These are phyloP conservation scores for Andrena dorsata DNA, from an alignment of 2,888 invertebrate genomes.

Conservation along the genomic window DNA sequence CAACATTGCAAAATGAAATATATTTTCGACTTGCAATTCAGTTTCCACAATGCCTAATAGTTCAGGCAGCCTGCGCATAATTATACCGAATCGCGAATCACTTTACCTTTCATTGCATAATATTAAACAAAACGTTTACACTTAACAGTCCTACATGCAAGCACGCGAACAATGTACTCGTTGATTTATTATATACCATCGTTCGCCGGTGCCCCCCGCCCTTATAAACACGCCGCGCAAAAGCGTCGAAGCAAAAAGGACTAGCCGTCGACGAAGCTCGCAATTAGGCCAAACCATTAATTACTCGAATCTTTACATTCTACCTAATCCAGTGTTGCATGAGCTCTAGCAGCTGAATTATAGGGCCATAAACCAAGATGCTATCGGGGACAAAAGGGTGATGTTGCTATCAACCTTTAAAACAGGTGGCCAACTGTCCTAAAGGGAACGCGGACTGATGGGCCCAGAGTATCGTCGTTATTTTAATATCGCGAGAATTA, in stretches of 20 bases:
- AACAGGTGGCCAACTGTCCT: slow-evolving; percentile 29
- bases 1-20: too few species aligned
- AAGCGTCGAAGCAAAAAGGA: slow-evolving; percentile 1
- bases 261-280: slow-evolving; percentile 14
- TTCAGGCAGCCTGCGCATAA: too few species aligned
- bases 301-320: slow-evolving; percentile 55
- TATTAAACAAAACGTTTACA: too few species aligned
- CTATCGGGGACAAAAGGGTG: slow-evolving; percentile 42
- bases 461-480: slow-evolving; percentile 23
- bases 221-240: not conserved
- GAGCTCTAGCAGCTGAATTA: slow-evolving; percentile 47
- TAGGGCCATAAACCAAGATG: slow-evolving; percentile 60
- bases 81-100: not conserved
- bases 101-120: not conserved
- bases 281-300: slow-evolving; percentile 51
- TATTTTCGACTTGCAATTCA: too few species aligned
- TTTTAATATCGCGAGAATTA: slow-evolving; percentile 59
- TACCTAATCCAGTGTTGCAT: slow-evolving; percentile 26
- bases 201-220: not conserved
- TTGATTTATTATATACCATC: not conserved
- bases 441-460: not conserved
- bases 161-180: not conserved
- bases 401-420: slow-evolving; percentile 9
- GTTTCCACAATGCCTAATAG: too few species aligned
- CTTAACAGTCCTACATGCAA: not conserved